Base-by-base conservation (phyloP, 2,113 vertebrate genomes). In the Mixornis gularis region DNA sequence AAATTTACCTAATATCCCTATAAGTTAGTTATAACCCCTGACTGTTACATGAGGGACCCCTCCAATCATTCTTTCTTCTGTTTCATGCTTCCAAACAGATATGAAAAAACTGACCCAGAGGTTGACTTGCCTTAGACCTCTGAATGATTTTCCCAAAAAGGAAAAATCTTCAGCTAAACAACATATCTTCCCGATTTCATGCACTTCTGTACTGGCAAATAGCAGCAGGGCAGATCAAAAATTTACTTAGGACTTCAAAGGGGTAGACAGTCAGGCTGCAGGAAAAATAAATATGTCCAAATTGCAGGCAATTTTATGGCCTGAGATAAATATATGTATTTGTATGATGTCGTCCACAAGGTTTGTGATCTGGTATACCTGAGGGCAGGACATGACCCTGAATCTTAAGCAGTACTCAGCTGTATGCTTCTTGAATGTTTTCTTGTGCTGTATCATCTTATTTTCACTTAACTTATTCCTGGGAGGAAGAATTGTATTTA, bases 401-500 rank as follows among this genome's bases (percentile, higher is more conserved):
- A 92, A 81, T 90, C 80, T 79, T 70, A 90, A 86, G 41, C 21
- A 74, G 15, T 63, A 60, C 16, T 89, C 24, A 60, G 7, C 17
- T 68, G 8, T 51, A 43, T 16, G 30, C 6, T 81, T 84, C 69
- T 79, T 63, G 36, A 87, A 66, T 15, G 4, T 34, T 64, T 89
- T 73, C 51, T 80, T 85, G 14, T 64, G 48, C 8, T 59, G 4
- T 13, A 17, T 48, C 30, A 48, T 85, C 56, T 87, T 74, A 70
- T 32, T 34, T 87, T 78, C 74, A 7, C 18, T 62, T 66, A 38
- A 10, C 4, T 81, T 85, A 70, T 24, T 58, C 43, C 36, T 51
- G 22, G 7, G 46, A 7, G 5, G 4, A 1, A 13, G 4, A 9
- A 6, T 1, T 1, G 0, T 52, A 7, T 56, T 60, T 73, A 36